Base-by-base conservation (phyloP, 2,888 invertebrate species). In the Hirudinaria manillensis region DNA sequence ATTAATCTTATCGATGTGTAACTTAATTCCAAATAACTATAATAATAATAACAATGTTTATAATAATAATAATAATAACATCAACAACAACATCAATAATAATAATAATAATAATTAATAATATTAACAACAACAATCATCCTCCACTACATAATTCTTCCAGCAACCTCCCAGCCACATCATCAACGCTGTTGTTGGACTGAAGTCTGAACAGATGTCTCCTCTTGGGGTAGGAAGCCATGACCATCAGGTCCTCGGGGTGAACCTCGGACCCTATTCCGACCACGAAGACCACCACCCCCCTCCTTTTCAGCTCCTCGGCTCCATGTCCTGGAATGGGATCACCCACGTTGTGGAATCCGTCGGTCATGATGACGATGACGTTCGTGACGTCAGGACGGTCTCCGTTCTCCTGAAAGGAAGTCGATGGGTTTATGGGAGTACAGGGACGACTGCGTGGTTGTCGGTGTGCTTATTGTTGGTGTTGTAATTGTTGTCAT, bases 401-500 rank as follows among this genome's bases (percentile, higher is more conserved):
- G 72, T 75, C 77, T n/a, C 77, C 77, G 10, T 53, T 65, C n/a
- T 21, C 65, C 72, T 70, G 16, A 6, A 36, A 55, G 2, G 7
- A 77, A 71, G 75, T 68, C 78, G 71, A 78, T 78, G 77, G 53
- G 68, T 4, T 21, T 68, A 6, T 21, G 29, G 4, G 68, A 16
- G n/a, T n/a, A 7, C 19, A 3, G 19, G 6, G 75, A 77, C 65
- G 78, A 76, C 51, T 66, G 68, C 51, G 77, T 68, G 67, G 66
- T 68, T 76, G 77, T 68, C 76, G 75, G 70, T 76, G 75, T 77
- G 65, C 51, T 68, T 78, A 68, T 77, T 75, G 76, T 72, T 75
- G 76, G 75, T 75, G 75, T 77, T 77, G 38, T 75, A 77, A 77
- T 75, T 77, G 77, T 75, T 77, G 77, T 75, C 61, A 75, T 77